Evolutionary conservation across 2,797 vertebrate genomes (phyloP).

Genomic region (Crax fasciolata): DNA sequence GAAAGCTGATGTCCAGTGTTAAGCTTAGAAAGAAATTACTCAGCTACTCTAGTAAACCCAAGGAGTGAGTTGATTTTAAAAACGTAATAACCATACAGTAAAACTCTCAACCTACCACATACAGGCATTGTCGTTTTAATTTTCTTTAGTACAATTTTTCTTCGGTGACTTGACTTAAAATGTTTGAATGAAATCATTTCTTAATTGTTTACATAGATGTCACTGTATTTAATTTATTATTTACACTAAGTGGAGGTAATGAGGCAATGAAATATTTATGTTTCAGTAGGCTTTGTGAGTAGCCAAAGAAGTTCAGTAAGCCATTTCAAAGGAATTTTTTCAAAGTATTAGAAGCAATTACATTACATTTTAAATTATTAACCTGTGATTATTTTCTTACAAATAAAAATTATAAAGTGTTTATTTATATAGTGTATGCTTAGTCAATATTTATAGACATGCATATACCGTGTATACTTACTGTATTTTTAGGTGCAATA

Average conservation of each 20-base stretch:
- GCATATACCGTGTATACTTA: not conserved
- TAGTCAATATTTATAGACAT: not conserved
- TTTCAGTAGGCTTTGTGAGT: not conserved
- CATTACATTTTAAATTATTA: not conserved
- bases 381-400: not conserved
- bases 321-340: constrained; percentile 6
- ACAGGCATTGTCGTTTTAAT: not conserved
- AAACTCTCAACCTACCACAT: not conserved
- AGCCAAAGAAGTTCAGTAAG: not conserved
- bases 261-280: not conserved
- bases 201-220: not conserved
- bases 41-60: not conserved
- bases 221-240: not conserved
- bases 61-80: not conserved
- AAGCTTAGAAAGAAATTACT: not conserved
- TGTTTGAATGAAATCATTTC: not conserved
- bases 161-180: not conserved
- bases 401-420: not conserved
- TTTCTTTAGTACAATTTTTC: not conserved
- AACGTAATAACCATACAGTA: not conserved
- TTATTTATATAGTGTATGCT: not conserved
- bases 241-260: constrained; percentile 5
- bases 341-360: not conserved
- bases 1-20: not conserved
- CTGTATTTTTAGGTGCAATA: not conserved